These are phyloP conservation scores for Caracal caracal DNA, from an alignment of 2,113 vertebrate species.

Conservation along the genomic window DNA sequence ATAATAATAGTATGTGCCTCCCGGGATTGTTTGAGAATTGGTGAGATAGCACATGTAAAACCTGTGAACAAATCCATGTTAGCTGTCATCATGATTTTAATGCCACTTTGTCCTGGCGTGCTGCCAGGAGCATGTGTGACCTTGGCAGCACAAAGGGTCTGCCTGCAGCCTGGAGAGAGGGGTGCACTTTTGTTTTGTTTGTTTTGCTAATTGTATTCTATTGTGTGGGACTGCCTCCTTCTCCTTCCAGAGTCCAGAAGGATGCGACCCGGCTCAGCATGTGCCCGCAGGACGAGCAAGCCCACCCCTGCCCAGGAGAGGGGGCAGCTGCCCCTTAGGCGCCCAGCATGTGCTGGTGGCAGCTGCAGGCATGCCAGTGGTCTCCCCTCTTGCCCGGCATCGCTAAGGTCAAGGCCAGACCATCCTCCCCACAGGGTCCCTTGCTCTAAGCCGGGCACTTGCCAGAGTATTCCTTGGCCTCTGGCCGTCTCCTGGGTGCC, in stretches of 20 bases:
- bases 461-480: background rate
- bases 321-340: accelerated
- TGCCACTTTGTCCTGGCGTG: background rate
- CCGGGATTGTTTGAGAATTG: background rate
- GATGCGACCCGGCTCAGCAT: background rate
- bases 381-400: background rate
- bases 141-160: background rate
- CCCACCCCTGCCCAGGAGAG: too few species aligned
- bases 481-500: background rate
- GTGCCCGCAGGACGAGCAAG: background rate
- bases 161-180: background rate
- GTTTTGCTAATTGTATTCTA: background rate
- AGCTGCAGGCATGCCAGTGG: background rate
- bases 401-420: background rate
- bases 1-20: background rate
- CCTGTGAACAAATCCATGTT: background rate
- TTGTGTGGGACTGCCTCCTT: background rate
- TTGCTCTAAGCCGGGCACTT: background rate
- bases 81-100: background rate
- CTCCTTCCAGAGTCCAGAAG: background rate
- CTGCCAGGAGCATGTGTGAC: background rate
- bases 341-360: too few species aligned
- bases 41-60: background rate
- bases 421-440: background rate
- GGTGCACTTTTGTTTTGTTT: background rate